Evolutionary conservation across 2,888 invertebrate species (phyloP), one percentile per base, ranked within the genome.

Genomic region (Drosophila neonasuta): DNA sequence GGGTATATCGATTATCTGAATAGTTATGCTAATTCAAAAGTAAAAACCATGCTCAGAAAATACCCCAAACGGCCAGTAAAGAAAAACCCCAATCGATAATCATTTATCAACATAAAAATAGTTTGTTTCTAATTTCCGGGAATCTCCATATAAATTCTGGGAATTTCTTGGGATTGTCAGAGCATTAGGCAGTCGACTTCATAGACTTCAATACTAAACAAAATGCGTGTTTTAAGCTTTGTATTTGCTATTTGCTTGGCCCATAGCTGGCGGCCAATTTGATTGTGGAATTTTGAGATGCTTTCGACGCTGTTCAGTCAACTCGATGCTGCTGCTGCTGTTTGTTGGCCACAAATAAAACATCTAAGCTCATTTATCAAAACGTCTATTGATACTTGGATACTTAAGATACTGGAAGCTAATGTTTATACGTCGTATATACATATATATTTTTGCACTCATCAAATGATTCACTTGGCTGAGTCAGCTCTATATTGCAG

Each of bases 191-290:
- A 62, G 39, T 58, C 79, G 59, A n/a, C 20, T 17, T 15, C 9
- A 7, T 1, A 3, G 6, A 13, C 7, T 13, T 30, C 17, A 44
- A 11, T 1, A n/a, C n/a, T n/a, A 36, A n/a, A 4, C n/a, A 11
- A 36, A n/a, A 4, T 61, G 58, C 49, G 46, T 62, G 24, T 44
- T 54, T 67, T 39, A 17, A 63, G 65, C n/a, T 56, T 52, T 66
- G 65, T 79, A 68, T 87, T 86, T 56, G 56, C 49, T 61, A 57
- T 62, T 62, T 71, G 77, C 65, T 74, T 88, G 86, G 74, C 83
- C 88, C 87, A 85, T 74, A 87, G 88, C 83, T 88, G 70, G 56
- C 68, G 88, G 82, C 72, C 71, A 71, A 82, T 86, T 69, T 65
- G 56, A 62, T 76, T 68, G 86, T 76, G 87, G 87, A 72, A 85